These are phyloP conservation scores for Lepus timidus DNA, from an alignment of 2,113 vertebrate species.

Conservation along the genomic window DNA sequence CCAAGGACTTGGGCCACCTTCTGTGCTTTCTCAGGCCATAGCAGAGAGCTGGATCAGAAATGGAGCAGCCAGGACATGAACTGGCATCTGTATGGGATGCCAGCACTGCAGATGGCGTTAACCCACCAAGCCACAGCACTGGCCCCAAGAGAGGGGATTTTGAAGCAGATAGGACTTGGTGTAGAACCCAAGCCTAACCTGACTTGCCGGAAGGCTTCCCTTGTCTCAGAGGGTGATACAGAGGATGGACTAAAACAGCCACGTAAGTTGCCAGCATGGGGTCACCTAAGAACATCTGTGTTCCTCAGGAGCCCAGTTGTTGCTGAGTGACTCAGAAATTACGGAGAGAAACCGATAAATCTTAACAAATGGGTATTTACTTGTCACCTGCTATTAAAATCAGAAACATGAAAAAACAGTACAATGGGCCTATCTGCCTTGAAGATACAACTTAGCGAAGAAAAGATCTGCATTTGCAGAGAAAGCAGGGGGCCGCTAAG, in stretches of 20 bases:
- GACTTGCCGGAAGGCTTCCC: too few species aligned
- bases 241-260: rapidly evolving
- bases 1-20: too few species aligned
- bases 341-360: rapidly evolving
- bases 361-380: neutral
- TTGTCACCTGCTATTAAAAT: neutral
- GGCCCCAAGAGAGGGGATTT: neutral
- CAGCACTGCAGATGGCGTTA: too few species aligned
- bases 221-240: too few species aligned
- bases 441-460: neutral
- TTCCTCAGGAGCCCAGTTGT: rapidly evolving
- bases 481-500: neutral
- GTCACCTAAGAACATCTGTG: rapidly evolving
- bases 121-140: too few species aligned
- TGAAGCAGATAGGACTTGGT: neutral
- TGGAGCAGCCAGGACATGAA: too few species aligned
- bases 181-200: neutral
- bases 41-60: too few species aligned
- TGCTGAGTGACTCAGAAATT: neutral
- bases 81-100: too few species aligned
- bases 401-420: neutral
- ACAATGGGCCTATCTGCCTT: neutral
- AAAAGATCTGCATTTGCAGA: neutral
- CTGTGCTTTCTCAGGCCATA: too few species aligned
- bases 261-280: rapidly evolving